phyloP scores from a whole-genome alignment of 2,113 vertebrate species.

The Mirza zaza region DNA sequence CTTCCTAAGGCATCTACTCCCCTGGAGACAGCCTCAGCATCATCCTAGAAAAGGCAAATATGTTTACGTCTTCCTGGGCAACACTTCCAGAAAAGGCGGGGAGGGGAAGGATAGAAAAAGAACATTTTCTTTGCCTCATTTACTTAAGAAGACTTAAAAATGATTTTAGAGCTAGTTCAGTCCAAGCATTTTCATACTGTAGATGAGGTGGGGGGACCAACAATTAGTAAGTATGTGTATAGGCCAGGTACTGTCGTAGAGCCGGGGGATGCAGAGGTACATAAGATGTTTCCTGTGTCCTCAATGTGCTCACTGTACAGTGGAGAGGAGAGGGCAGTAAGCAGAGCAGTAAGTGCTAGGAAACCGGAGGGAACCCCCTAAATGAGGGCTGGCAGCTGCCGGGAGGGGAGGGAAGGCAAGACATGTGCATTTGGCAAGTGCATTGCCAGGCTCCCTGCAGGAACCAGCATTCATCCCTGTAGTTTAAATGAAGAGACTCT shows the following conservation, averaged over 20 bases:
- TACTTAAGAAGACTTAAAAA: slow-evolving; percentile 21
- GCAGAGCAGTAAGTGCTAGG: neutral
- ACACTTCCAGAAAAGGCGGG: neutral
- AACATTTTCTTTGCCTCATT: neutral
- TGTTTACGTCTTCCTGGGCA: slow-evolving; percentile 17
- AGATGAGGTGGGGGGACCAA: neutral
- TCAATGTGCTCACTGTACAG: neutral
- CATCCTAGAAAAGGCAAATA: slow-evolving; percentile 20
- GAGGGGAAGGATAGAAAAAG: neutral
- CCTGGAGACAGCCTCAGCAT: neutral
- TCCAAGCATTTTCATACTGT: neutral
- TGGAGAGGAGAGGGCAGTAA: neutral
- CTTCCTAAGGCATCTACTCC: neutral
- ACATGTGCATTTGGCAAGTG: neutral
- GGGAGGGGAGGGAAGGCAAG: neutral
- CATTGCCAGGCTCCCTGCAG: neutral
- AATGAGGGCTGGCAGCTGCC: neutral
- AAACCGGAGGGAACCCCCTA: neutral
- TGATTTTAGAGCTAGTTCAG: slow-evolving; percentile 1
- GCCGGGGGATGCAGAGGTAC: neutral
- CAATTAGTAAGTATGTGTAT: neutral
- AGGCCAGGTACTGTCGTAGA: neutral
- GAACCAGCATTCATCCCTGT: neutral
- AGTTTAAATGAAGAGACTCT: neutral
- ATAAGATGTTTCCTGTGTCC: neutral